phyloP scores from a whole-genome alignment of 2,888 invertebrate genomes.

The Blastobasis adustella region DNA sequence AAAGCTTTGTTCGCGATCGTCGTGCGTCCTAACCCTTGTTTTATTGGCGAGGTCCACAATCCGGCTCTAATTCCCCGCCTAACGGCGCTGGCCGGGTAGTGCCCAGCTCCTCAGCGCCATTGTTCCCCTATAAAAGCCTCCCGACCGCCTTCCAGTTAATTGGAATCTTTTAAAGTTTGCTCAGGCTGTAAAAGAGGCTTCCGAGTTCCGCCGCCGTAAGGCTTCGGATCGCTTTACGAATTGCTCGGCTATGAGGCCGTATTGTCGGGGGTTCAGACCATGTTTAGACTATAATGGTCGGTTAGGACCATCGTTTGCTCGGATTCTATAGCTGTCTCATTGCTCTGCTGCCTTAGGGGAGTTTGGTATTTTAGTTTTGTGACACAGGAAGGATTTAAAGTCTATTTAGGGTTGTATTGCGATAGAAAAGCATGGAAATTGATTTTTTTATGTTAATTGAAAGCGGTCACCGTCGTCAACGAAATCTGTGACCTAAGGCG shows the following conservation, averaged over 20 bases:
- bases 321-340: no score
- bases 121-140: conserved; percentile 46
- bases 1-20: no score
- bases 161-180: conserved; percentile 72
- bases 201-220: no score
- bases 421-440: no score
- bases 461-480: no score
- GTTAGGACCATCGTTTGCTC: no score
- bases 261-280: not conserved
- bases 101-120: conserved; percentile 31
- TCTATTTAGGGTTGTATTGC: no score
- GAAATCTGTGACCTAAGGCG: no score
- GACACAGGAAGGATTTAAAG: no score
- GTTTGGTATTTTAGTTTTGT: no score
- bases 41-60: conserved; percentile 37
- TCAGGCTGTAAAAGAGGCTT: conserved; percentile 50
- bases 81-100: conserved; percentile 7
- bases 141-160: conserved; percentile 40
- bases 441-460: no score
- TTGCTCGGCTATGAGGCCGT: conserved; percentile 19
- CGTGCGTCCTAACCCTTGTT: conserved; percentile 14
- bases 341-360: no score
- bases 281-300: not conserved
- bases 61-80: conserved; percentile 40
- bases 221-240: conserved; percentile 5